phyloP scores from a whole-genome alignment of 1,140 invertebrate genomes.

The Sitophilus oryzae region DNA sequence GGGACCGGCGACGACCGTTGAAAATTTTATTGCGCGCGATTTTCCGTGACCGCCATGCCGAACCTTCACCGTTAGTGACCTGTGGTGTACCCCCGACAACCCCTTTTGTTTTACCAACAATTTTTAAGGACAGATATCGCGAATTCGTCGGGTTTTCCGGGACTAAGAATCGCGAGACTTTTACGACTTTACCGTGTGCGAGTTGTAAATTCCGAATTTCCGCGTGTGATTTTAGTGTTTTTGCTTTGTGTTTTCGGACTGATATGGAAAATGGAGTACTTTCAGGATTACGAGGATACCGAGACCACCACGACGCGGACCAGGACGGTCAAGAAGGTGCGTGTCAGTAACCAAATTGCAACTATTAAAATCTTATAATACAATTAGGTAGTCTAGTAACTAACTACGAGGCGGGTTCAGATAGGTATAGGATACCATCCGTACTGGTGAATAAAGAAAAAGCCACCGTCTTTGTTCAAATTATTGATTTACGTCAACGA shows the following conservation, averaged over 20 bases:
- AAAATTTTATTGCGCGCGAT: constrained; percentile 19
- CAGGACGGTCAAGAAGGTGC: not conserved
- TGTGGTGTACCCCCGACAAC: no score
- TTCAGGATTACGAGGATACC: constrained; percentile 36
- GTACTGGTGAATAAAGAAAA: no score
- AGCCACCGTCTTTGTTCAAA: no score
- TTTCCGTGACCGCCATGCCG: constrained; percentile 11
- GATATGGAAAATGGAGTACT: constrained; percentile 40
- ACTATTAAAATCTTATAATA: no score
- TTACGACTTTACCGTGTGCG: constrained; percentile 2
- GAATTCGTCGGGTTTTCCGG: not conserved
- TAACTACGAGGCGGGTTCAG: no score
- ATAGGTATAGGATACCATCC: no score
- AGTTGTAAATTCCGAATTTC: not conserved
- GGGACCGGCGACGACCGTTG: constrained; percentile 23
- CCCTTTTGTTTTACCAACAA: not conserved
- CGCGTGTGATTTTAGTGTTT: constrained; percentile 2
- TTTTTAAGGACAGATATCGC: not conserved
- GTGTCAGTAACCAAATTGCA: no score
- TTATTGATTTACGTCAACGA: no score
- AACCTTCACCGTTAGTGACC: no score
- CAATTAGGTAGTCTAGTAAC: no score
- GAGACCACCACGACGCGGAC: constrained; percentile 15
- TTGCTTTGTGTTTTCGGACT: constrained; percentile 16
- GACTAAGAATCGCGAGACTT: not conserved